Evolutionary conservation across 1,140 invertebrate genomes (phyloP).

Genomic region (Caerostris extrusa): DNA sequence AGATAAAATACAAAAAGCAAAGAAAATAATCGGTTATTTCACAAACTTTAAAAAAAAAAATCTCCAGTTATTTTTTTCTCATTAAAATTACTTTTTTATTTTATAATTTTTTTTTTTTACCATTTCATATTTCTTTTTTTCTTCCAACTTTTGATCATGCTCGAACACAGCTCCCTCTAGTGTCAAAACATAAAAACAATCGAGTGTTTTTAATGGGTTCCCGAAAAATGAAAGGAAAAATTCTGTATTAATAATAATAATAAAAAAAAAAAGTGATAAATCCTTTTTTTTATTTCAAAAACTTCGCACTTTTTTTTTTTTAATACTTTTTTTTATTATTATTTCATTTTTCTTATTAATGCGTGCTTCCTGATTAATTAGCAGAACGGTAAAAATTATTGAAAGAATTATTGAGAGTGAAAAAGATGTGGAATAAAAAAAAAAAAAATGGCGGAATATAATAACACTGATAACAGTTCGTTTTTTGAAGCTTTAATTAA

Average conservation of each 20-base stretch:
- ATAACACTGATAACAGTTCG: slow-evolving; percentile 48
- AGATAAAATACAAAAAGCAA: neutral
- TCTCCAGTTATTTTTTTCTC: neutral
- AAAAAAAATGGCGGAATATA: neutral
- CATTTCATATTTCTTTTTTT: neutral
- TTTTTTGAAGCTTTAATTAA: slow-evolving; percentile 60
- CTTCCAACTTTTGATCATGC: neutral
- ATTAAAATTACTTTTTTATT: neutral
- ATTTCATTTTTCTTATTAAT: neutral
- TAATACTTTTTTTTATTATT: neutral
- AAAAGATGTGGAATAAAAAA: neutral
- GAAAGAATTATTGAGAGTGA: slow-evolving; percentile 36
- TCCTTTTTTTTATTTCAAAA: slow-evolving; percentile 25
- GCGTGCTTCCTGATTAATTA: slow-evolving; percentile 30
- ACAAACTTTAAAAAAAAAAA: neutral
- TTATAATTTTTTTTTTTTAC: neutral
- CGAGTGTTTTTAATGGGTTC: slow-evolving; percentile 6
- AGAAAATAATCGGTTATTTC: neutral
- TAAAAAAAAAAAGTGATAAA: neutral
- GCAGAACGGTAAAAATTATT: slow-evolving; percentile 54
- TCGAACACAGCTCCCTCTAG: neutral
- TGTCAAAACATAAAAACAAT: slow-evolving; percentile 28
- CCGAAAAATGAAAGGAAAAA: neutral
- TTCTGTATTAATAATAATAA: neutral
- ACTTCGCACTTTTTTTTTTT: neutral